phyloP scores from a whole-genome alignment of 2,113 vertebrate species.

The Cromileptes altivelis region DNA sequence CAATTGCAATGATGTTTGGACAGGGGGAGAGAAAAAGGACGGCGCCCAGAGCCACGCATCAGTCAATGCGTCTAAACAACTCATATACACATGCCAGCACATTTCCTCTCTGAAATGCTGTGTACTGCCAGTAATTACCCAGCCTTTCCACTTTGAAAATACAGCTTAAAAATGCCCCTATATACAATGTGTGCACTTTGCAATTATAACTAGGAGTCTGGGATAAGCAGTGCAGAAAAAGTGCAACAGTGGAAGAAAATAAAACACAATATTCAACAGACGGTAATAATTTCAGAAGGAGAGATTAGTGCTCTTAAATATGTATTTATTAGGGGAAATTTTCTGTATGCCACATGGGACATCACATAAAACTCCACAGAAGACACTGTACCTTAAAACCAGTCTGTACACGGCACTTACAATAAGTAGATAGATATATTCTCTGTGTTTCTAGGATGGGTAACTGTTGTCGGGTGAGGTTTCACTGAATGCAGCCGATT shows the following conservation, averaged over 20 bases:
- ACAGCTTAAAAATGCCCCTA: neutral
- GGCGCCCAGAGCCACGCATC: conserved; percentile 40
- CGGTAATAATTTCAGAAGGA: neutral
- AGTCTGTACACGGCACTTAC: no score
- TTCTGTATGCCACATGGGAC: neutral
- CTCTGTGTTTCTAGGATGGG: neutral
- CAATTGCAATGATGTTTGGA: conserved; percentile 38
- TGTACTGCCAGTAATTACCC: conserved; percentile 22
- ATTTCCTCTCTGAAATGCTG: conserved; percentile 35
- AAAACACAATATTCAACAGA: neutral
- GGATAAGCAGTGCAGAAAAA: conserved; percentile 10
- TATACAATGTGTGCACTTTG: neutral
- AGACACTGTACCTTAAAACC: neutral
- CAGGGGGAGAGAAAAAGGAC: neutral
- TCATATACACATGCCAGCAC: neutral
- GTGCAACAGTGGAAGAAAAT: neutral
- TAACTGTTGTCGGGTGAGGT: conserved; percentile 13
- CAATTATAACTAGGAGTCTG: conserved; percentile 12
- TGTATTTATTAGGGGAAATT: neutral
- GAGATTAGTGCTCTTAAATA: neutral
- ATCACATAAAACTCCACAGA: neutral
- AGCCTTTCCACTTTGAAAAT: conserved; percentile 17
- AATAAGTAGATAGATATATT: neutral
- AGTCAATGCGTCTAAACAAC: conserved; percentile 34
- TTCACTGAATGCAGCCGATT: conserved; percentile 24